Evolutionary conservation across 2,888 invertebrate species (phyloP).

Genomic region (Leucoptera coffeella): DNA sequence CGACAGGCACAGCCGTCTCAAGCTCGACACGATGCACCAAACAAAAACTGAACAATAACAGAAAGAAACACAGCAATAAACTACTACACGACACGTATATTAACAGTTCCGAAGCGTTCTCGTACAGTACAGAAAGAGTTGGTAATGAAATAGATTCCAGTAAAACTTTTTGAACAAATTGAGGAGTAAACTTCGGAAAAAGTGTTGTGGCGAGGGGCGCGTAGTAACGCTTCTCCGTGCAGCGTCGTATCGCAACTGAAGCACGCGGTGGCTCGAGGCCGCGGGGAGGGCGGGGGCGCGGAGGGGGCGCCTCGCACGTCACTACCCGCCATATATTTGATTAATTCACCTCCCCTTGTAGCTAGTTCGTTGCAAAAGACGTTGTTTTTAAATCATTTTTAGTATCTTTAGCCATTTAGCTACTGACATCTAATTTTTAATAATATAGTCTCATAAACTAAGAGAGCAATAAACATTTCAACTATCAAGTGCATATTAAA

Average conservation of each 20-base stretch:
- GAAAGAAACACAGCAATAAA: slow-evolving; percentile 42
- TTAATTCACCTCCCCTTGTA: slow-evolving; percentile 52
- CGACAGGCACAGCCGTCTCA: slow-evolving; percentile 38
- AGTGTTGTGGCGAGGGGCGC: slow-evolving; percentile 35
- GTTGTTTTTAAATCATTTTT: no score
- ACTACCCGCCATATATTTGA: slow-evolving; percentile 52
- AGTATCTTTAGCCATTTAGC: no score
- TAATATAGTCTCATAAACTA: no score
- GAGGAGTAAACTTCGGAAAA: slow-evolving; percentile 47
- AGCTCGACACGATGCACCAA: slow-evolving; percentile 49
- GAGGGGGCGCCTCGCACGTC: slow-evolving; percentile 23
- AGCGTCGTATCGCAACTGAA: slow-evolving; percentile 46
- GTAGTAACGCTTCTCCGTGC: slow-evolving; percentile 39
- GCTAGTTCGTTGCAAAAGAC: slow-evolving; percentile 46
- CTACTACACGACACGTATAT: slow-evolving; percentile 37
- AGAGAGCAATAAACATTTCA: no score
- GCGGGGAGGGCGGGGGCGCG: slow-evolving; percentile 13
- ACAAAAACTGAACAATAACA: slow-evolving; percentile 52
- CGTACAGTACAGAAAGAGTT: no score
- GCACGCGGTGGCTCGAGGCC: slow-evolving; percentile 35
- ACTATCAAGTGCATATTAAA: no score
- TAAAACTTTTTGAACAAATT: slow-evolving; percentile 43
- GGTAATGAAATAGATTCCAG: no score
- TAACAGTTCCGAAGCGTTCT: no score
- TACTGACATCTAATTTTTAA: no score